phyloP scores from a whole-genome alignment of 1,140 invertebrate species.

The Heliconius congener region DNA sequence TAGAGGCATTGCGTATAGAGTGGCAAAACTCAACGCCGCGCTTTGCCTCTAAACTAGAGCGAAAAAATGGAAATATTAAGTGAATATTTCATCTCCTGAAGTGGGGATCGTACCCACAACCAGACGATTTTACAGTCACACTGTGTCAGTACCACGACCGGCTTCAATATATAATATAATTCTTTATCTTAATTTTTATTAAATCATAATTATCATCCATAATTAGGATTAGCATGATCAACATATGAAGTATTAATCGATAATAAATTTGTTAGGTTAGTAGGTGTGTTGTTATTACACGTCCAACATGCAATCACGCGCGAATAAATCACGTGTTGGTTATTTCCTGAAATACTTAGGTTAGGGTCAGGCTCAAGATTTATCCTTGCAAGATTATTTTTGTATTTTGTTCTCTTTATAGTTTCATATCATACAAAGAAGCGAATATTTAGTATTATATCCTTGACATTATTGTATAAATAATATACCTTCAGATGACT shows the following conservation, averaged over 20 bases:
- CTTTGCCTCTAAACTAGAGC: too few relatives aligned
- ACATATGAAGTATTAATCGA: background rate
- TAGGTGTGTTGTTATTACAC: background rate
- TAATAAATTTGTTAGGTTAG: background rate
- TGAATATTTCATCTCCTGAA: too few relatives aligned
- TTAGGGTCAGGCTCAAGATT: background rate
- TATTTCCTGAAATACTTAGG: slow-evolving; percentile 1
- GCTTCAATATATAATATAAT: too few relatives aligned
- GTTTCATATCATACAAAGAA: background rate
- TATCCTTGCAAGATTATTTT: background rate
- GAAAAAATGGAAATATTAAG: too few relatives aligned
- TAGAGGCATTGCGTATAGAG: too few relatives aligned
- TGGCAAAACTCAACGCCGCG: too few relatives aligned
- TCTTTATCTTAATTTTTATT: background rate
- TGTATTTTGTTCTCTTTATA: background rate
- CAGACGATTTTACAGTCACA: too few relatives aligned
- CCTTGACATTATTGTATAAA: slow-evolving; percentile 7
- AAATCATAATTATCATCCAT: background rate
- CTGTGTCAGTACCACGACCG: too few relatives aligned
- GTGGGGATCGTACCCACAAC: too few relatives aligned
- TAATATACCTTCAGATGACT: background rate
- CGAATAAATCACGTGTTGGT: background rate
- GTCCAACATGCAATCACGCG: slow-evolving; percentile 1
- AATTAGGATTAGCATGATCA: background rate
- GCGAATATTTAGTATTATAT: background rate